A percentile compares a stretch with the other conserved stretches of the same genome.
Evolutionary conservation across 2,888 invertebrate genomes (phyloP).

Genomic region (Deilephila elpenor): DNA sequence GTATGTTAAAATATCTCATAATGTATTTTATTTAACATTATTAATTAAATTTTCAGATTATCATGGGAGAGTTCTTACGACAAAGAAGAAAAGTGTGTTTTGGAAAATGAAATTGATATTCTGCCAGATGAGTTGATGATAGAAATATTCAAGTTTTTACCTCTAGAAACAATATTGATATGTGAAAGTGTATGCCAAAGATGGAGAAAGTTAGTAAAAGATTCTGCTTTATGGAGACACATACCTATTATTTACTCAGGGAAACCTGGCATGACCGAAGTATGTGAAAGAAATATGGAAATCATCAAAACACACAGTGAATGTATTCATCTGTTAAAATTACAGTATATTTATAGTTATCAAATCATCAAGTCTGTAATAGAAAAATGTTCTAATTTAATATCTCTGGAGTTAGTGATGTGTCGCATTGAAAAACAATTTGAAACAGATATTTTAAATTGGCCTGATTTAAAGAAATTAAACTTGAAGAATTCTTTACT

Average conservation of each 20-base stretch:
- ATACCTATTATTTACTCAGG: conserved; percentile 69
- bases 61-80: background rate
- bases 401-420: conserved; percentile 74
- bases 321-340: conserved; percentile 63
- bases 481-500: conserved; percentile 73
- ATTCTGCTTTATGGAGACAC: conserved; percentile 65
- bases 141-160: conserved; percentile 68
- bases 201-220: conserved; percentile 68
- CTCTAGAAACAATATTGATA: conserved; percentile 62
- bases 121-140: conserved; percentile 75
- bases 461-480: conserved; percentile 68
- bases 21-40: background rate
- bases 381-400: conserved; percentile 65
- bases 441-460: conserved; percentile 61
- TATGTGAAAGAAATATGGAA: conserved; percentile 60
- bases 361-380: conserved; percentile 62
- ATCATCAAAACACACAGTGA: conserved; percentile 65
- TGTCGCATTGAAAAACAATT: conserved; percentile 70
- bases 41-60: background rate
- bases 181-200: conserved; percentile 70
- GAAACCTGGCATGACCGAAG: conserved; percentile 67
- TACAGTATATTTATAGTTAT: conserved; percentile 74
- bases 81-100: background rate
- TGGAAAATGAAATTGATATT: conserved; percentile 46
- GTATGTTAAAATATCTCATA: too few species aligned